Conservation (phyloP, 1,140 invertebrate species). For the Pogonus chalceus region DNA sequence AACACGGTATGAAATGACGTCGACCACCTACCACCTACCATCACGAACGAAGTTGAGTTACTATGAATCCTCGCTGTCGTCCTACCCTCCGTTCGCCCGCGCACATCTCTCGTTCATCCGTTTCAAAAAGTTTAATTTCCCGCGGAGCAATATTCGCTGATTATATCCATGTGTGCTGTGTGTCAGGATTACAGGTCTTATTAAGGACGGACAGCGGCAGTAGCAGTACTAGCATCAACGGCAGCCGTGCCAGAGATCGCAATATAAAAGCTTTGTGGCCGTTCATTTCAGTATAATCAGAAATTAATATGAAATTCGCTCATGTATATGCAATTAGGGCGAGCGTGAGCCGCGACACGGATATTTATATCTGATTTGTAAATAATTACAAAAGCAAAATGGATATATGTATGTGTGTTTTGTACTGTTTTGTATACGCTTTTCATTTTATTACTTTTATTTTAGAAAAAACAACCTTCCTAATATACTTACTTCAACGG, state of each 20-base stretch:
- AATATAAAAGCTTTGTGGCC: conserved; percentile 38
- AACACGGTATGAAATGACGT: no score
- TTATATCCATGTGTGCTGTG: conserved; percentile 32
- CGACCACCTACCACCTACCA: no score
- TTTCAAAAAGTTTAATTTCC: conserved; percentile 6
- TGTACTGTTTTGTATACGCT: no score
- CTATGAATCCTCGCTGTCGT: no score
- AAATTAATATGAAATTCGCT: conserved; percentile 39
- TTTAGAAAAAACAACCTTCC: no score
- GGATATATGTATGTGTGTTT: no score
- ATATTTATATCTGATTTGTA: conserved; percentile 12
- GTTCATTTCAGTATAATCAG: conserved; percentile 35
- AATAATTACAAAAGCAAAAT: background rate
- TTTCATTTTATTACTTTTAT: no score
- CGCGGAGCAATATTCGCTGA: conserved; percentile 20
- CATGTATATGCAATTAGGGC: conserved; percentile 29
- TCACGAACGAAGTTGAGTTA: no score
- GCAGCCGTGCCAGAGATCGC: conserved; percentile 17
- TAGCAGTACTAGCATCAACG: background rate
- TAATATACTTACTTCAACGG: no score
- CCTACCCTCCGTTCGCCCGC: background rate
- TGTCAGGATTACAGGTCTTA: conserved; percentile 34
- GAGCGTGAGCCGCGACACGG: conserved; percentile 17
- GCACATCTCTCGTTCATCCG: background rate
- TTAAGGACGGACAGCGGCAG: conserved; percentile 23